Conservation (phyloP, 2,113 vertebrate genomes). For the Ranitomeya variabilis region DNA sequence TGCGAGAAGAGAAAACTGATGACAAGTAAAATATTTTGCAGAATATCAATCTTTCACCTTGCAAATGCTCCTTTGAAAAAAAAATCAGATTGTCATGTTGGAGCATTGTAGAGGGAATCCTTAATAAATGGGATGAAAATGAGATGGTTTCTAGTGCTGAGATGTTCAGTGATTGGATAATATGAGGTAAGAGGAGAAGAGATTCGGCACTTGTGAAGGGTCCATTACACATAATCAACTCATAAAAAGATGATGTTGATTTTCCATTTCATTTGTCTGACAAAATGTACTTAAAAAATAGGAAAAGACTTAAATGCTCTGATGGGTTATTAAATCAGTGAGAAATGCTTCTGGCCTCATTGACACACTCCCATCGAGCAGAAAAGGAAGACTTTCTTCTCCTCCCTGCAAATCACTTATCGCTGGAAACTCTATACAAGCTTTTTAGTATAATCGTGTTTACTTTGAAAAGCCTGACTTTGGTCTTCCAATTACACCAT, state of each 20-base stretch:
- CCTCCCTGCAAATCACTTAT: conserved; percentile 48
- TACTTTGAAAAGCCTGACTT: conserved; percentile 53
- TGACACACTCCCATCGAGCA: conserved; percentile 24
- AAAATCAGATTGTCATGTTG: conserved; percentile 68
- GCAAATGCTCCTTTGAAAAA: conserved; percentile 72
- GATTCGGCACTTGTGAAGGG: conserved; percentile 52
- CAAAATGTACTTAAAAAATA: conserved; percentile 54
- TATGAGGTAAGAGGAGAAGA: conserved; percentile 58
- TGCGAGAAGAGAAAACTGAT: conserved; percentile 67
- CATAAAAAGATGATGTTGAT: conserved; percentile 61
- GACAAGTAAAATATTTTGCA: conserved; percentile 77
- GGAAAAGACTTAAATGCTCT: conserved; percentile 54
- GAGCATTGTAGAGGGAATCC: conserved; percentile 64
- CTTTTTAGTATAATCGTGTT: conserved; percentile 50
- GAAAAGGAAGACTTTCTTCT: conserved; percentile 36
- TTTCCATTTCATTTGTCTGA: conserved; percentile 60
- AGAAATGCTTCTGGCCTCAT: conserved; percentile 29
- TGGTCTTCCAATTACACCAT: conserved; percentile 53
- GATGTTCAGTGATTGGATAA: conserved; percentile 63
- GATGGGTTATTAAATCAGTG: conserved; percentile 33
- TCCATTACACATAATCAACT: conserved; percentile 62
- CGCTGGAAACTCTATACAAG: conserved; percentile 29
- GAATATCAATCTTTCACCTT: conserved; percentile 78
- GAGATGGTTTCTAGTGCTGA: conserved; percentile 63
- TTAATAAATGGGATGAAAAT: conserved; percentile 64